These are phyloP conservation scores for Drosophila conformis DNA, from an alignment of 2,888 invertebrate genomes.

Conservation along the genomic window DNA sequence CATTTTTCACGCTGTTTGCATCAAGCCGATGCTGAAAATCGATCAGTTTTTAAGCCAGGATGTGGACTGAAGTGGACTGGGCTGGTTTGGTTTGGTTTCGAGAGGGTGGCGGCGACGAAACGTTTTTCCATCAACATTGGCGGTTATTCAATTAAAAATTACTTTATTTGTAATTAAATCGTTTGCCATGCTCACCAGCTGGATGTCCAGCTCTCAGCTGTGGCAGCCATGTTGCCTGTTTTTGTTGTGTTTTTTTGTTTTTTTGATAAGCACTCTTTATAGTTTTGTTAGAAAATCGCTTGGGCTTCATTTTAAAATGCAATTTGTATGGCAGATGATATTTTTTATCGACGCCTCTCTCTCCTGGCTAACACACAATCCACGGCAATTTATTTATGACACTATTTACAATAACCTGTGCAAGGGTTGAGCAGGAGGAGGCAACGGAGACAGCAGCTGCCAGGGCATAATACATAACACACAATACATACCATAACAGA, in stretches of 20 bases:
- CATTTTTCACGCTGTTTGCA: constrained; percentile 49
- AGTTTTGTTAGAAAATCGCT: constrained; percentile 67
- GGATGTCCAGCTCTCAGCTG: constrained; percentile 39
- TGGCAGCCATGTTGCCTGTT: constrained; percentile 45
- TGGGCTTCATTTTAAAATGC: constrained; percentile 71
- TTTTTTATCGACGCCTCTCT: constrained; percentile 43
- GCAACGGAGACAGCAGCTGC: constrained; percentile 55
- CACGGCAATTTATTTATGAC: constrained; percentile 78
- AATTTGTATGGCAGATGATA: constrained; percentile 63
- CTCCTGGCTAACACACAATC: constrained; percentile 64
- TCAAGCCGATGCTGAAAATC: constrained; percentile 56
- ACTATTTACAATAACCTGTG: constrained; percentile 68
- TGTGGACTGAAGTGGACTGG: constrained; percentile 5
- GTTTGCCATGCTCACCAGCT: constrained; percentile 63
- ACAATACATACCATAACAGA: constrained; percentile 24
- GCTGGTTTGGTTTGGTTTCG: constrained; percentile 20
- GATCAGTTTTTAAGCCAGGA: constrained; percentile 60
- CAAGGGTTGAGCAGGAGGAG: constrained; percentile 19
- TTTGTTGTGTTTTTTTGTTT: constrained; percentile 20
- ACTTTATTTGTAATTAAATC: constrained; percentile 84
- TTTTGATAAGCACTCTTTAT: constrained; percentile 18
- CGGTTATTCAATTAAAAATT: constrained; percentile 84
- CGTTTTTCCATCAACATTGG: constrained; percentile 73
- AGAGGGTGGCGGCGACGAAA: constrained; percentile 14
- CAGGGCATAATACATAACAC: constrained; percentile 34